Percentiles rank a stretch among this genome's conserved stretches.
Evolutionary conservation across 53 echinoderm and acorn worm species (phyloP).

Genomic region (Paracentrotus lividus): DNA sequence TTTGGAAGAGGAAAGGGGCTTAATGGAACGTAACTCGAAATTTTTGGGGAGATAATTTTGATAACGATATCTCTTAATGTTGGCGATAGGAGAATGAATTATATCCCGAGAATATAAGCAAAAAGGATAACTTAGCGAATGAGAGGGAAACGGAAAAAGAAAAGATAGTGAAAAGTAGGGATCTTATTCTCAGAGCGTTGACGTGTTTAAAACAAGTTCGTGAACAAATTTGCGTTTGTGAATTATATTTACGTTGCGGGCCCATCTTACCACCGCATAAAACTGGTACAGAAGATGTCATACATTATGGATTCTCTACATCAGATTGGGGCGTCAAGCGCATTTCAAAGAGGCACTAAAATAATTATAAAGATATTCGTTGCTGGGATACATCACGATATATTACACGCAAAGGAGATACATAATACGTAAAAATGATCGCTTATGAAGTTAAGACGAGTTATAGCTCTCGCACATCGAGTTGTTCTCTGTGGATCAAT

Average conservation of each 20-base stretch:
- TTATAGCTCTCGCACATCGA: background rate
- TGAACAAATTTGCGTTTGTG: conserved; percentile 30
- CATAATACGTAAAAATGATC: background rate
- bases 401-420: background rate
- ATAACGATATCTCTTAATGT: too few species aligned
- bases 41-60: too few species aligned
- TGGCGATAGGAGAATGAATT: too few species aligned
- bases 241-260: conserved; percentile 13
- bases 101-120: too few species aligned
- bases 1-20: too few species aligned
- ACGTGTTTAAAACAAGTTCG: conserved; percentile 5
- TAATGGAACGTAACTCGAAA: too few species aligned
- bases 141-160: background rate
- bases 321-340: background rate
- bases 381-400: background rate
- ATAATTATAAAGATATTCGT: background rate
- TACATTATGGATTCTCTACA: background rate
- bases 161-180: background rate
- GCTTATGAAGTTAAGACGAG: background rate
- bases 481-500: background rate
- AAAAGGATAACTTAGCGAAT: too few species aligned
- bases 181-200: background rate
- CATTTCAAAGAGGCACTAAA: background rate
- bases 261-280: background rate
- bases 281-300: background rate